Evolutionary conservation across 2,113 vertebrate species (phyloP).

Genomic region (Prinia subflava): DNA sequence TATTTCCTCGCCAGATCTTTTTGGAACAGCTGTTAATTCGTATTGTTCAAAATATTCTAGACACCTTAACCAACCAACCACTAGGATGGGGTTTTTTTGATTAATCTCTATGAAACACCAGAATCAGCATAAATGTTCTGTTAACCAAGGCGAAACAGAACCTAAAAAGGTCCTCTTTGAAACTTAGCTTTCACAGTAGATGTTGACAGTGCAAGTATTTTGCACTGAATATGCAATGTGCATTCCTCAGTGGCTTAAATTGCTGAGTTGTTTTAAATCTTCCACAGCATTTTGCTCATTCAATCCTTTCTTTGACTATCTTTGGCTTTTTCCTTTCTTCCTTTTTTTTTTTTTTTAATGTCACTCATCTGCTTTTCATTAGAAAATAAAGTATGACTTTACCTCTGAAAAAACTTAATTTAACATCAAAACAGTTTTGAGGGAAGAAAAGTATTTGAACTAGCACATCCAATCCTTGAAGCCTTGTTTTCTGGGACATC

Average conservation of each 20-base stretch:
- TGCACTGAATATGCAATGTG: not conserved
- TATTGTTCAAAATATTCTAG: not conserved
- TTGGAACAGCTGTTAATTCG: slow-evolving; percentile 30
- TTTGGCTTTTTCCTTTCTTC: not conserved
- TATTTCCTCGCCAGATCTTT: not conserved
- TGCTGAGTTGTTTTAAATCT: not conserved
- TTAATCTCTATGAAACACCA: not conserved
- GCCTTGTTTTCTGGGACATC: slow-evolving; percentile 1
- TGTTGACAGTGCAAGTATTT: slow-evolving; percentile 32
- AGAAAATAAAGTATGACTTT: slow-evolving; percentile 39
- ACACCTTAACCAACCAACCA: not conserved
- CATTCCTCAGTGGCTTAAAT: slow-evolving; percentile 36
- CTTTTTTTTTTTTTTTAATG: not conserved
- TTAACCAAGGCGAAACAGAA: not conserved
- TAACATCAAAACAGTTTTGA: not conserved
- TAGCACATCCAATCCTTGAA: not conserved
- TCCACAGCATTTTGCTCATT: not conserved
- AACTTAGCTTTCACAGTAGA: not conserved
- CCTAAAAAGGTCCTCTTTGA: not conserved
- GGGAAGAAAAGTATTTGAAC: not conserved
- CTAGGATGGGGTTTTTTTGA: rapidly evolving
- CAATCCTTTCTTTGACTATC: not conserved
- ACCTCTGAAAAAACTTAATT: slow-evolving; percentile 4
- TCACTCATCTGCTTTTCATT: slow-evolving; percentile 55
- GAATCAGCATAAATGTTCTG: not conserved